Evolutionary conservation across 1,140 invertebrate genomes (phyloP).

Genomic region (Polyergus mexicanus): DNA sequence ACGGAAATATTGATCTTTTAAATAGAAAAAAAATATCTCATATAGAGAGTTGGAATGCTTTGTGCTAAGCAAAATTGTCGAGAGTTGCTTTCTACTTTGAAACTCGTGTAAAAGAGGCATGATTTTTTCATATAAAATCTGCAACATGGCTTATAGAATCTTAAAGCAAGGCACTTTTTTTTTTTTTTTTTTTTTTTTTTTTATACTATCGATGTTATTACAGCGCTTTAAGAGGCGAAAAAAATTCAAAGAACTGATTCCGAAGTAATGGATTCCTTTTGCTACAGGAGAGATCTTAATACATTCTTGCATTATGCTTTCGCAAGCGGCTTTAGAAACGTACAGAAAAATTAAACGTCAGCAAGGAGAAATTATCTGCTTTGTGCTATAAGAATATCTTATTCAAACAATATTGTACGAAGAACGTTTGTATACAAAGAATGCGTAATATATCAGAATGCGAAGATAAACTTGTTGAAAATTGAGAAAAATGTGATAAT

Average conservation of each 20-base stretch:
- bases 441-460: background rate
- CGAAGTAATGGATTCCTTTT: background rate
- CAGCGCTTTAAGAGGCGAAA: background rate
- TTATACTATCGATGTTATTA: constrained; percentile 34
- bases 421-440: background rate
- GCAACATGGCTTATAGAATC: background rate
- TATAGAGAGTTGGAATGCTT: background rate
- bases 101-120: background rate
- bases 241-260: background rate
- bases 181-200: background rate
- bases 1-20: background rate
- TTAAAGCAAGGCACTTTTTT: background rate
- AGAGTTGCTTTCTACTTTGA: background rate
- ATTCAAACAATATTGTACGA: background rate
- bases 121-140: constrained; percentile 20
- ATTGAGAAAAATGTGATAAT: constrained; percentile 1
- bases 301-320: background rate
- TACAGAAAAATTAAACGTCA: constrained; percentile 21
- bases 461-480: background rate
- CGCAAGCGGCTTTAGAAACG: background rate
- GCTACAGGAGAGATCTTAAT: constrained; percentile 25
- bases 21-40: constrained; percentile 23
- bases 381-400: background rate
- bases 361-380: background rate
- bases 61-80: background rate